phyloP scores from a whole-genome alignment of 2,797 vertebrate genomes.

The Kryptolebias ocellatus region DNA sequence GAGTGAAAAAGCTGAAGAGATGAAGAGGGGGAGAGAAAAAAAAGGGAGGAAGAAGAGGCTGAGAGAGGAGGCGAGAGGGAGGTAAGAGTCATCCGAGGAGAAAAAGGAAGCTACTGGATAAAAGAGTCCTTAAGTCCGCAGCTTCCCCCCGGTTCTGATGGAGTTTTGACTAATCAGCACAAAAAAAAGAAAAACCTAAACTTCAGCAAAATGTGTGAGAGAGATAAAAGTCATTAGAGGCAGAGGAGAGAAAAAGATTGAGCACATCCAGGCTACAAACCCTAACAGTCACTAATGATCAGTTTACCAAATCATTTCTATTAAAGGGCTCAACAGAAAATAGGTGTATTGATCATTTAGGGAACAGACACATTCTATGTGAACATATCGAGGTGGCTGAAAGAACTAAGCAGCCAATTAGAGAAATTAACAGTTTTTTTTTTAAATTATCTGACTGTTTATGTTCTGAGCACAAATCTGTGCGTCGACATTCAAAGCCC shows the following conservation, averaged over 20 bases:
- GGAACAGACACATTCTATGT: too few relatives aligned
- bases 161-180: constrained; percentile 58
- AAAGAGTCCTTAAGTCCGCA: constrained; percentile 29
- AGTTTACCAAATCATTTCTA: neutral
- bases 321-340: neutral
- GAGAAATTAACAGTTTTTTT: too few relatives aligned
- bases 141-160: constrained; percentile 35
- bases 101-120: constrained; percentile 26
- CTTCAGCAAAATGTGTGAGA: constrained; percentile 38
- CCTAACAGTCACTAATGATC: constrained; percentile 11
- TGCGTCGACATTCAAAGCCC: too few relatives aligned
- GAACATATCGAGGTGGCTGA: too few relatives aligned
- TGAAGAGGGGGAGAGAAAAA: neutral
- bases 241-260: neutral
- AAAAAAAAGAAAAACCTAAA: constrained; percentile 37
- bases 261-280: neutral
- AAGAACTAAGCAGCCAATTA: too few relatives aligned
- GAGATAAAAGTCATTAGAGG: constrained; percentile 41
- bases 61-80: constrained; percentile 40
- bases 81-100: constrained; percentile 39
- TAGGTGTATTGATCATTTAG: too few relatives aligned
- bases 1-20: constrained; percentile 1
- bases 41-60: constrained; percentile 21
- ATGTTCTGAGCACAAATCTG: too few relatives aligned
- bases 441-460: too few relatives aligned